Evolutionary conservation across 2,888 invertebrate species (phyloP), one percentile per base, ranked within the genome.

Genomic region (Herminia tarsipennalis): DNA sequence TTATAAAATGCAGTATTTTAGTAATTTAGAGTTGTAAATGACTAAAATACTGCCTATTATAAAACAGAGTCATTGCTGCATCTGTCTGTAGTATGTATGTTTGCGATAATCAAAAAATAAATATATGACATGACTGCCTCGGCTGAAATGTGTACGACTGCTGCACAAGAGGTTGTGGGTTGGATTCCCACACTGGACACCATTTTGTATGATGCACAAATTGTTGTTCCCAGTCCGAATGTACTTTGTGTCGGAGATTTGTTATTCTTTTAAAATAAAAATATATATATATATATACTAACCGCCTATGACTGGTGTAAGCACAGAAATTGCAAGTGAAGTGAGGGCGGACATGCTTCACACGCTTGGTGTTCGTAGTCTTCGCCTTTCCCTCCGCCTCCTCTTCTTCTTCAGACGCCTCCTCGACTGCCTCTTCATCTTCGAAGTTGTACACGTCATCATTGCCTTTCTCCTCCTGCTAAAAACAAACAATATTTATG

Each of bases 291-390:
- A 24, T 8, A 9, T n/a, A 25, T 6, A 40, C 71, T 79, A 64
- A 94, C 92, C 96, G 93, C 78, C 98, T 97, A 3, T 96, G 95
- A 75, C 97, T 97, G 8, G 96, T 96, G 82, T 99, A 99, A 57
- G 95, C 94, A 81, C 99, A 99, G 76, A 97, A 97, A 73, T 94
- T 95, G 85, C 99, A 99, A 88, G 95, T 95, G 78, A 95, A 88
- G 34, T 75, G 68, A 0, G 82, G 95, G 12, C 95, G 95, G 0
- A 94, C 86, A 2, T 94, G 94, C 40, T 78, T 83, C 4, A 85
- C 85, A 8, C 75, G 66, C 32, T 74, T 79, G 76, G 94, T 93
- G 73, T 94, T 93, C 28, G 10, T 5, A 0, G 93, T 1, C 39
- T 66, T 62, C 92, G 37, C 92, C 77, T 94, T 94, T 4, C 41